phyloP scores from a whole-genome alignment of 2,797 vertebrate species.

The Ateles fusciceps region DNA sequence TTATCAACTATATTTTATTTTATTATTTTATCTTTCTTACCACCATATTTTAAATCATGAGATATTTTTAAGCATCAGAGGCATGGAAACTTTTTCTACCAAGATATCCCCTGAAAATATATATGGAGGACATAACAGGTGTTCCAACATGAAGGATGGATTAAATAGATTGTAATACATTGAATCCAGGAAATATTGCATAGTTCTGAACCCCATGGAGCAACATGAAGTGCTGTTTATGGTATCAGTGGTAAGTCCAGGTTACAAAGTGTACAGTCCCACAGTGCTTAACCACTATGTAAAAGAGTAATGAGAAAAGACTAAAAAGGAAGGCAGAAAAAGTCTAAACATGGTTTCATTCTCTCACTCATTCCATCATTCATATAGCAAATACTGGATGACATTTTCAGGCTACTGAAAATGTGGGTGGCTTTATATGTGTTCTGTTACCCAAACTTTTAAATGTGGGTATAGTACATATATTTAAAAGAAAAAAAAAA shows the following conservation, averaged over 20 bases:
- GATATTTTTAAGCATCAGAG: not conserved
- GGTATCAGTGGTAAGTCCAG: not conserved
- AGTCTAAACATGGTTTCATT: not conserved
- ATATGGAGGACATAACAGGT: not conserved
- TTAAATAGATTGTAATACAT: not conserved
- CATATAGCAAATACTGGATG: not conserved
- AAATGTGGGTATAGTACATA: not conserved
- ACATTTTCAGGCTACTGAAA: not conserved
- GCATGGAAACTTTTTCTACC: not conserved
- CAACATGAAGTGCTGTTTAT: rapidly evolving
- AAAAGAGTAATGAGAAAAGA: not conserved
- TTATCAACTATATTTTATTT: not conserved
- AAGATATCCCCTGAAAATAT: not conserved
- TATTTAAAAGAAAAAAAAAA: not conserved
- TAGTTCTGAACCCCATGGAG: rapidly evolving
- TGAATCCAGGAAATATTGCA: not conserved
- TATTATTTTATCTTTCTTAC: not conserved
- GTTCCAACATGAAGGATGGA: not conserved
- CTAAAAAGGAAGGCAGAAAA: not conserved
- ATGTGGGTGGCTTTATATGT: not conserved
- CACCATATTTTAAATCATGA: not conserved
- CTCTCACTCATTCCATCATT: not conserved
- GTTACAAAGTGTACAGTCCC: rapidly evolving
- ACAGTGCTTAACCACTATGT: not conserved
- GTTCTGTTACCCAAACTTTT: not conserved